These are phyloP conservation scores for Pristionchus exspectatus DNA, from an alignment of 2,888 invertebrate genomes.

Conservation along the genomic window DNA sequence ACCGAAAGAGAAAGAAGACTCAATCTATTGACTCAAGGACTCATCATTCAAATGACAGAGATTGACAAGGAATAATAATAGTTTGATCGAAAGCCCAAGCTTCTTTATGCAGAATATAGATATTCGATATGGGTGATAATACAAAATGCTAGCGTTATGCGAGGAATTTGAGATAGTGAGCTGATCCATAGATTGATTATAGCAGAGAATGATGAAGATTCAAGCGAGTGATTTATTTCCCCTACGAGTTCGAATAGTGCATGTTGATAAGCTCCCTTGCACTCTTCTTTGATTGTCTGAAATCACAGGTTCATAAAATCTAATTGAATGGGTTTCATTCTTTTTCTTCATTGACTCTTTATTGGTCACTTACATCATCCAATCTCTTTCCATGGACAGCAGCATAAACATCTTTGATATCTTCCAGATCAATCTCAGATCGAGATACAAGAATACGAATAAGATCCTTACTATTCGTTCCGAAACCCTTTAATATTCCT, in stretches of 20 bases:
- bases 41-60: not conserved
- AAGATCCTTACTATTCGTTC: conserved; percentile 88
- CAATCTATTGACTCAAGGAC: conserved; percentile 44
- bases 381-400: conserved; percentile 98
- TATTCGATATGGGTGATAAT: not conserved
- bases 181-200: not conserved
- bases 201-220: not conserved
- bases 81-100: not conserved
- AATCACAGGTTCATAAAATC: conserved; percentile 79
- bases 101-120: conserved; percentile 2
- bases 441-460: conserved; percentile 99
- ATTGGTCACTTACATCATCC: conserved; percentile 62
- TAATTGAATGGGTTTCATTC: too few relatives aligned
- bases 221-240: conserved; percentile 67
- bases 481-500: conserved; percentile 70
- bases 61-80: not conserved
- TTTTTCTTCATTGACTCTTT: conserved; percentile 28
- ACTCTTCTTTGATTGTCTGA: conserved; percentile 88
- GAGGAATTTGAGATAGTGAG: not conserved
- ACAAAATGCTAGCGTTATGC: not conserved
- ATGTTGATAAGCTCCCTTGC: conserved; percentile 76
- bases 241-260: conserved; percentile 75
- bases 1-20: conserved; percentile 18
- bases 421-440: conserved; percentile 90
- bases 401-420: conserved; percentile 93